Percentiles rank a stretch among this genome's conserved stretches.
phyloP scores from a whole-genome alignment of 2,888 invertebrate genomes.

The Mamestra brassicae region DNA sequence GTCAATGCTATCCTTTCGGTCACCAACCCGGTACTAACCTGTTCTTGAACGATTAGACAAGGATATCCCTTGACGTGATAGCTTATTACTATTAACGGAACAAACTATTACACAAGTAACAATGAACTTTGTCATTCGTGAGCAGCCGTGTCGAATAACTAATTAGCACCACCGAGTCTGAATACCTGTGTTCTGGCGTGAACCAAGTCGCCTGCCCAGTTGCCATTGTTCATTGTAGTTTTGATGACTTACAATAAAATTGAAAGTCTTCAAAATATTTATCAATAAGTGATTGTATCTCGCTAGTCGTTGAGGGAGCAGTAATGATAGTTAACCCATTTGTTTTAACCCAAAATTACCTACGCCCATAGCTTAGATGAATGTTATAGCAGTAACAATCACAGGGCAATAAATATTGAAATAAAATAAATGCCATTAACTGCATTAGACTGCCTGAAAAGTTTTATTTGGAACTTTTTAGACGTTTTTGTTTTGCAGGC shows the following conservation, averaged over 20 bases:
- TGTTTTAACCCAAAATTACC: neutral
- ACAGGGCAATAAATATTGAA: too few species aligned
- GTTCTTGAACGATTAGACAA: conserved; percentile 18
- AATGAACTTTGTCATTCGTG: conserved; percentile 35
- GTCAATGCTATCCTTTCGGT: conserved; percentile 7
- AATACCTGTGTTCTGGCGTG: neutral
- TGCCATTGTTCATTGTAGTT: conserved; percentile 16
- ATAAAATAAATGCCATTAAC: too few species aligned
- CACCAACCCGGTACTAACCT: conserved; percentile 1
- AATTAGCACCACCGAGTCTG: conserved; percentile 11
- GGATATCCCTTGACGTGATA: conserved; percentile 39
- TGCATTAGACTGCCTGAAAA: too few species aligned
- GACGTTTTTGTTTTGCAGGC: too few species aligned
- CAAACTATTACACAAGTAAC: conserved; percentile 28
- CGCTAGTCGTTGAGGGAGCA: neutral
- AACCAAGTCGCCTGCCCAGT: conserved; percentile 12
- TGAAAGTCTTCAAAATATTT: neutral
- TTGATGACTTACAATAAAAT: neutral
- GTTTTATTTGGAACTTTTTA: too few species aligned
- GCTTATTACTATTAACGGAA: conserved; percentile 23
- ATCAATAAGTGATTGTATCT: neutral
- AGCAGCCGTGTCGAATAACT: conserved; percentile 13
- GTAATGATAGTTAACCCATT: neutral
- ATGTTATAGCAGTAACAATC: neutral
- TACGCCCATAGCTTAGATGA: neutral